Evolutionary conservation across 2,113 vertebrate species (phyloP).

Genomic region (Lepidothrix coronata): DNA sequence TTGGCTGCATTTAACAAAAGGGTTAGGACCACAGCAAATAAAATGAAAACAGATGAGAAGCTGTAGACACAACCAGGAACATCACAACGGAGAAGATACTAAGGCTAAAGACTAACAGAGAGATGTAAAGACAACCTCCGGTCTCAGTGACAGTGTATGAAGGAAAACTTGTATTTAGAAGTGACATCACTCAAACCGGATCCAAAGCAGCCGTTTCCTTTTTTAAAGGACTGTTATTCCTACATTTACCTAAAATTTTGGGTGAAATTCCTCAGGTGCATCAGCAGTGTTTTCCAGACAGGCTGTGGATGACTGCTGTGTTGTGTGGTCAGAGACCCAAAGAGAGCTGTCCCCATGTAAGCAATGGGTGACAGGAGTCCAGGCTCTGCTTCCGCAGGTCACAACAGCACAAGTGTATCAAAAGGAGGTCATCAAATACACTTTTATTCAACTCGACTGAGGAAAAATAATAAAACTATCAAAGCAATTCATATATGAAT

Average conservation of each 20-base stretch:
- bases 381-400: not conserved
- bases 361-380: not conserved
- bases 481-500: not conserved
- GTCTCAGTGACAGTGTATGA: not conserved
- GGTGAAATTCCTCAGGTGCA: not conserved
- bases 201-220: not conserved
- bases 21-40: not conserved
- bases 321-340: not conserved
- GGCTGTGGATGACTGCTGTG: not conserved
- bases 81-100: accelerated
- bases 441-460: not conserved
- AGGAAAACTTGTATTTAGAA: not conserved
- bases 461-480: not conserved
- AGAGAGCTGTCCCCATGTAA: accelerated
- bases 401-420: accelerated
- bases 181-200: not conserved
- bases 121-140: not conserved
- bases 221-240: not conserved
- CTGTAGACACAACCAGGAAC: not conserved
- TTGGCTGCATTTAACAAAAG: not conserved
- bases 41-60: not conserved
- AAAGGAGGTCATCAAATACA: not conserved
- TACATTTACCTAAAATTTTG: not conserved
- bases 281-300: not conserved
- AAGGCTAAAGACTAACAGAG: not conserved